phyloP scores from a whole-genome alignment of 2,113 vertebrate species.

The Notiomystis cincta region DNA sequence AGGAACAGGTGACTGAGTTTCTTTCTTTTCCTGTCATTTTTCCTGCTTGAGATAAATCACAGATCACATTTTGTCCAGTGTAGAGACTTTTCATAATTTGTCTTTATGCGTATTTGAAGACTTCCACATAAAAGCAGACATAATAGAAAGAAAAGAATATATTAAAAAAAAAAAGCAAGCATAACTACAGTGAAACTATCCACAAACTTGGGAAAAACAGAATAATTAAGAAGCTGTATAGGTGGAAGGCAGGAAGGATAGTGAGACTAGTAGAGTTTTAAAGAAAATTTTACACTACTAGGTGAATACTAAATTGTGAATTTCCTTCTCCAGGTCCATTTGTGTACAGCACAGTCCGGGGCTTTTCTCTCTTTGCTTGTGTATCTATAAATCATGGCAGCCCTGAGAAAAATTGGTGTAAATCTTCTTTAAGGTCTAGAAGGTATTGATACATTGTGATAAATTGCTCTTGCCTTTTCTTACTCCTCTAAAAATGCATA shows the following conservation, averaged over 20 bases:
- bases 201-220: not conserved
- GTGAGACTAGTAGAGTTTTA: not conserved
- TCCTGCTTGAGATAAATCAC: not conserved
- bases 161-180: not conserved
- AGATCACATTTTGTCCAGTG: not conserved
- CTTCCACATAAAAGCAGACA: not conserved
- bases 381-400: not conserved
- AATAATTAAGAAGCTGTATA: not conserved
- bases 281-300: not conserved
- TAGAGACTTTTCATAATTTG: not conserved
- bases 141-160: not conserved
- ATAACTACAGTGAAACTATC: not conserved
- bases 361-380: not conserved
- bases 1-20: not conserved
- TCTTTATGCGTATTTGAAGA: not conserved
- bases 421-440: not conserved
- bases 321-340: not conserved
- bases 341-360: not conserved
- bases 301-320: not conserved
- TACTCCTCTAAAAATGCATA: not conserved
- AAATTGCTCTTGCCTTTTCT: not conserved
- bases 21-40: not conserved
- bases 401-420: not conserved
- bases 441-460: not conserved
- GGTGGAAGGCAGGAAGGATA: not conserved